phyloP scores from a whole-genome alignment of 2,113 vertebrate species.

The Brachypteracias leptosomus region DNA sequence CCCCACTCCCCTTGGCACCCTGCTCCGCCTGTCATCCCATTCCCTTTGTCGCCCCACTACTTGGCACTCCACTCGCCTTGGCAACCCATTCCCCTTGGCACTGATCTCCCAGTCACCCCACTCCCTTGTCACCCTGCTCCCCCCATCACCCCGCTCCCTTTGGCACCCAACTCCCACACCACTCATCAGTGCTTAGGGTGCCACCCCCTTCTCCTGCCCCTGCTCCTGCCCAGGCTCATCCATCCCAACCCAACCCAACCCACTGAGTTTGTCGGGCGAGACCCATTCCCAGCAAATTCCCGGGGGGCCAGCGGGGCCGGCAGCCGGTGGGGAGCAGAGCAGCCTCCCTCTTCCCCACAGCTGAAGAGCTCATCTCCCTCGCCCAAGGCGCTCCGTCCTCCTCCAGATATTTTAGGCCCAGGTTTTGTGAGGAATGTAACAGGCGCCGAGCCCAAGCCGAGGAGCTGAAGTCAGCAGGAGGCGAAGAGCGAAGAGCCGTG shows the following conservation, averaged over 20 bases:
- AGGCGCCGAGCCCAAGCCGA: slow-evolving; percentile 45
- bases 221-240: background rate
- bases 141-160: background rate
- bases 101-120: background rate
- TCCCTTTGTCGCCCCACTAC: background rate
- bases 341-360: slow-evolving; percentile 11
- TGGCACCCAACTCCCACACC: background rate
- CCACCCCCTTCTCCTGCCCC: background rate
- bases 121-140: background rate
- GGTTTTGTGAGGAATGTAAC: slow-evolving; percentile 58
- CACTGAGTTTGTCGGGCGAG: background rate
- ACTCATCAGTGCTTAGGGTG: background rate
- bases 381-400: slow-evolving; percentile 47
- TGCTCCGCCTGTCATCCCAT: background rate
- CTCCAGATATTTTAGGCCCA: slow-evolving; percentile 63
- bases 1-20: background rate
- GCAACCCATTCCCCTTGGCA: background rate
- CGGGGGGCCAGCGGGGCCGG: background rate
- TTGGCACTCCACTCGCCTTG: background rate
- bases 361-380: slow-evolving; percentile 47
- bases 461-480: slow-evolving; percentile 55
- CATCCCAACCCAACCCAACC: background rate
- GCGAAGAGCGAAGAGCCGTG: background rate
- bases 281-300: slow-evolving; percentile 10
- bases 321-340: background rate